A percentile compares a stretch with the other conserved stretches of the same genome.
Conservation (phyloP, 2,113 vertebrate species). For the Perca flavescens region DNA sequence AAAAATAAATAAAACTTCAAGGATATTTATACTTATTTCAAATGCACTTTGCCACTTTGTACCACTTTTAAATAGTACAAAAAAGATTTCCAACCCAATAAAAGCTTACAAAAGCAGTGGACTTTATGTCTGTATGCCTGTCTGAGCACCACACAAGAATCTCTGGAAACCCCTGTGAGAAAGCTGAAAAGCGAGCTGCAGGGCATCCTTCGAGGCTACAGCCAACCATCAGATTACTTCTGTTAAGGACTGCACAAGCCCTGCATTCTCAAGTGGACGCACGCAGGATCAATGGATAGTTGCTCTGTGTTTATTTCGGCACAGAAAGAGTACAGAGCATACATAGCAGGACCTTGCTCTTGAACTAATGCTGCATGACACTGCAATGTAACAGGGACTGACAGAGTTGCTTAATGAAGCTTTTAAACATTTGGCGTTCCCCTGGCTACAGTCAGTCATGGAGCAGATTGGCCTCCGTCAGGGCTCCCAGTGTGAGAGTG, state of each 20-base stretch:
- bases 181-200: slow-evolving; percentile 25
- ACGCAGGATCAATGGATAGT: slow-evolving; percentile 19
- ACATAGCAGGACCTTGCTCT: neutral
- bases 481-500: slow-evolving; percentile 52
- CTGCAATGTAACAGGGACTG: slow-evolving; percentile 27
- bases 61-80: neutral
- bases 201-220: slow-evolving; percentile 59
- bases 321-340: slow-evolving; percentile 6
- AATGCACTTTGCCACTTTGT: neutral
- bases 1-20: neutral
- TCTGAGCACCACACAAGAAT: slow-evolving; percentile 12
- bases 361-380: neutral
- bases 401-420: slow-evolving; percentile 59
- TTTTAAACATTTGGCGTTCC: slow-evolving; percentile 59
- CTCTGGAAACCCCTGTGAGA: neutral
- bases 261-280: slow-evolving; percentile 25
- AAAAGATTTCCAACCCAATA: neutral
- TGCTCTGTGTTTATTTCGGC: slow-evolving; percentile 17
- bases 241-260: slow-evolving; percentile 1
- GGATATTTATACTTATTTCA: neutral
- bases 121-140: slow-evolving; percentile 2
- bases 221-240: slow-evolving; percentile 34
- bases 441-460: slow-evolving; percentile 57
- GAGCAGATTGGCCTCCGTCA: slow-evolving; percentile 60
- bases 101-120: slow-evolving; percentile 3